phyloP scores from a whole-genome alignment of 1,140 invertebrate species.

The Hypothenemus hampei region DNA sequence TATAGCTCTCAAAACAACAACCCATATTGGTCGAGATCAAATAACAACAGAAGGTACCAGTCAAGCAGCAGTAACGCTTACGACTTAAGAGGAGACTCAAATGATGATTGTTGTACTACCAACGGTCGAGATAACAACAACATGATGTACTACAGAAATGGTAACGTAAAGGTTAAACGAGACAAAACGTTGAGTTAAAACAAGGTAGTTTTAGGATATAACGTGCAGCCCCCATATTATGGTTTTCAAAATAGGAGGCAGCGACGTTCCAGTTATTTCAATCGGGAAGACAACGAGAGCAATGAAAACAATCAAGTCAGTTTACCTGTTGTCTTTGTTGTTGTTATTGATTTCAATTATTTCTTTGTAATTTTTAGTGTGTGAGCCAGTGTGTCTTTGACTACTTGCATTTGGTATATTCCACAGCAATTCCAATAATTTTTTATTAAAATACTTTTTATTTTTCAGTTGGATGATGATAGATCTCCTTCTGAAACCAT shows the following conservation, averaged over 20 bases:
- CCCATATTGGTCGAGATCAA: not conserved
- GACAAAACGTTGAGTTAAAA: not conserved
- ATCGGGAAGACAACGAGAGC: constrained; percentile 17
- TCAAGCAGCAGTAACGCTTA: constrained; percentile 10
- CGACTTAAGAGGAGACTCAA: constrained; percentile 10
- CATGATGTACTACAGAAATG: not conserved
- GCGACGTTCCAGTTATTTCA: constrained; percentile 9
- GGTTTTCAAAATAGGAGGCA: not conserved
- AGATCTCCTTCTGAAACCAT: constrained; percentile 38
- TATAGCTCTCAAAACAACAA: not conserved
- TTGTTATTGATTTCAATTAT: not conserved
- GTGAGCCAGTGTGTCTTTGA: constrained; percentile 37
- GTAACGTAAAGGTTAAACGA: not conserved
- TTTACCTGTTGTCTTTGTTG: not conserved
- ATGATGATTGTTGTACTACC: constrained; percentile 14
- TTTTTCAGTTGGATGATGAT: constrained; percentile 36
- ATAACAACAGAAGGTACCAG: constrained; percentile 1
- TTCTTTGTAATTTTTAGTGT: constrained; percentile 30
- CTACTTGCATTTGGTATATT: constrained; percentile 34
- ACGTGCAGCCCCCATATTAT: not conserved
- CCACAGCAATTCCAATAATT: too few species aligned
- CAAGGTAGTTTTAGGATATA: not conserved
- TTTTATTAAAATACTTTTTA: too few species aligned
- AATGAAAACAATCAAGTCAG: constrained; percentile 26
- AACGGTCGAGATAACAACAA: not conserved